Evolutionary conservation across 2,888 invertebrate species (phyloP).

Genomic region (Erynnis tages): DNA sequence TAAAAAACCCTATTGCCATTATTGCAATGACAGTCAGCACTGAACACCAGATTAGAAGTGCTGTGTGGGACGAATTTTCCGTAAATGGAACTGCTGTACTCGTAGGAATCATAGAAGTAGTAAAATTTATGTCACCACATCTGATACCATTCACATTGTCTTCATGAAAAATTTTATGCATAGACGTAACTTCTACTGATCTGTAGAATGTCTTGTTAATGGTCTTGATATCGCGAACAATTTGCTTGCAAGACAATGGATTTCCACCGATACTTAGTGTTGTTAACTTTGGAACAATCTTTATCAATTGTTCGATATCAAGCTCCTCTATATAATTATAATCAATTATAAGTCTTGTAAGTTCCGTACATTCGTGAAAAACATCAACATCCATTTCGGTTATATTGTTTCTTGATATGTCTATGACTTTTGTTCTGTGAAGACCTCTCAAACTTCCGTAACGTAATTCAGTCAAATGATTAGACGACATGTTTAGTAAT

Average conservation of each 20-base stretch:
- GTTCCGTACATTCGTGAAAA: slow-evolving; percentile 63
- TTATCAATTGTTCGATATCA: slow-evolving; percentile 55
- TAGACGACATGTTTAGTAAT: slow-evolving; percentile 60
- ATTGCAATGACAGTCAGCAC: slow-evolving; percentile 41
- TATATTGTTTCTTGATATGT: slow-evolving; percentile 63
- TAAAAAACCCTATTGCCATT: slow-evolving; percentile 31
- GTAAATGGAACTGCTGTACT: slow-evolving; percentile 8
- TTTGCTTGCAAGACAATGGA: slow-evolving; percentile 63
- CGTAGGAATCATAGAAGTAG: slow-evolving; percentile 26
- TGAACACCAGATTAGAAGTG: slow-evolving; percentile 41
- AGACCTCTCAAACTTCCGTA: slow-evolving; percentile 65
- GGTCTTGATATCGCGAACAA: slow-evolving; percentile 51
- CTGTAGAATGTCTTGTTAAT: slow-evolving; percentile 41
- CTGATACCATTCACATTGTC: slow-evolving; percentile 71
- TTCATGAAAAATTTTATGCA: slow-evolving; percentile 66
- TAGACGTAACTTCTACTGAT: slow-evolving; percentile 58
- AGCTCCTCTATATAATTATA: slow-evolving; percentile 61
- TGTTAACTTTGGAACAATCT: slow-evolving; percentile 50
- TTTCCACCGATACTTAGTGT: slow-evolving; percentile 67
- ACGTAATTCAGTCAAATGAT: slow-evolving; percentile 50
- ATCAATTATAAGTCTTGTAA: slow-evolving; percentile 60
- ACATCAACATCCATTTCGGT: slow-evolving; percentile 54
- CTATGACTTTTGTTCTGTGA: slow-evolving; percentile 55
- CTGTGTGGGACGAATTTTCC: slow-evolving; percentile 29
- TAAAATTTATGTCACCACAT: slow-evolving; percentile 51